These are phyloP conservation scores for Hesperophylax magnus DNA, from an alignment of 1,140 invertebrate species.

Conservation along the genomic window DNA sequence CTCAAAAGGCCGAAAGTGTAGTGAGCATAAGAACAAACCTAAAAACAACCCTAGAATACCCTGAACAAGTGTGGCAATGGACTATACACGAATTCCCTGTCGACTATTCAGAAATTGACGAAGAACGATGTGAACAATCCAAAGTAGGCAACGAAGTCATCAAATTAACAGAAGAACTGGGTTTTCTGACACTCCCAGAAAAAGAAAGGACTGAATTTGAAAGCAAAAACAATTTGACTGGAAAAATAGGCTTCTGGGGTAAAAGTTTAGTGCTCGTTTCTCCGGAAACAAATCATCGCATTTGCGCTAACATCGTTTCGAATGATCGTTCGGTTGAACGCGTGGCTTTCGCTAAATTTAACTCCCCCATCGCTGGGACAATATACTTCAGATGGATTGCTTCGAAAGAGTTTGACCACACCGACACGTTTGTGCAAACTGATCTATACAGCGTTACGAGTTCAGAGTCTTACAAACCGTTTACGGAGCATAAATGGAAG, in stretches of 20 bases:
- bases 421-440: slow-evolving; percentile 83
- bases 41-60: slow-evolving; percentile 80
- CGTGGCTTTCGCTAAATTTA: slow-evolving; percentile 87
- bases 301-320: slow-evolving; percentile 81
- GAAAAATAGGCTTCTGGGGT: slow-evolving; percentile 82
- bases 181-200: slow-evolving; percentile 77
- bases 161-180: slow-evolving; percentile 74
- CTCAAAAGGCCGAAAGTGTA: slow-evolving; percentile 70
- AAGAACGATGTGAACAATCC: slow-evolving; percentile 76
- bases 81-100: slow-evolving; percentile 84
- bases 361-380: slow-evolving; percentile 82
- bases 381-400: slow-evolving; percentile 88
- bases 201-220: slow-evolving; percentile 79
- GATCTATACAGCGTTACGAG: slow-evolving; percentile 76
- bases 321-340: slow-evolving; percentile 81
- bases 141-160: slow-evolving; percentile 72
- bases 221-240: slow-evolving; percentile 74
- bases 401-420: slow-evolving; percentile 74
- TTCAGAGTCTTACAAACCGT: slow-evolving; percentile 36
- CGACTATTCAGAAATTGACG: slow-evolving; percentile 78
- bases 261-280: slow-evolving; percentile 81
- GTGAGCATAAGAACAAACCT: slow-evolving; percentile 77
- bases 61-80: slow-evolving; percentile 85
- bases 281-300: slow-evolving; percentile 73
- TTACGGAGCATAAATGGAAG: slow-evolving; percentile 88